Percentiles rank a stretch among this genome's conserved stretches.
phyloP scores from a whole-genome alignment of 2,113 vertebrate species.

The Platysteira castanea region DNA sequence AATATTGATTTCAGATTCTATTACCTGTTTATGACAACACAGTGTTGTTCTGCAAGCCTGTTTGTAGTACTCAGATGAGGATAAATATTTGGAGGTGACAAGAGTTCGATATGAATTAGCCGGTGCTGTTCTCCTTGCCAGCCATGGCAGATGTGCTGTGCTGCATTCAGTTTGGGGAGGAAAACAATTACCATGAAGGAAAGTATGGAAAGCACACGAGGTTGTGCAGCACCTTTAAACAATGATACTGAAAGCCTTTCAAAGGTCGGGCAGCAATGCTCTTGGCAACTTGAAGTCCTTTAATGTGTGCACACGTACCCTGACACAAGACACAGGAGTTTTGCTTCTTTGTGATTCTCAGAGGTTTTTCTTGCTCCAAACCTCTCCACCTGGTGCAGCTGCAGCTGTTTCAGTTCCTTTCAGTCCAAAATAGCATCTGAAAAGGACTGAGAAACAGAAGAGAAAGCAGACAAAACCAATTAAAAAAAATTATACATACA shows the following conservation, averaged over 20 bases:
- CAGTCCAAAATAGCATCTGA: neutral
- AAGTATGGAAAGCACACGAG: neutral
- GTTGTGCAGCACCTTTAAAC: neutral
- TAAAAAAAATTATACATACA: neutral
- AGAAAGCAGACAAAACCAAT: neutral
- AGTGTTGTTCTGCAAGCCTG: neutral
- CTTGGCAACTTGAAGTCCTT: neutral
- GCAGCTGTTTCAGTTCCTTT: neutral
- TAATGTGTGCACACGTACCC: rapidly evolving
- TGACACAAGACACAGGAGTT: neutral
- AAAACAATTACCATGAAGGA: rapidly evolving
- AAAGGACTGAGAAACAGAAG: neutral
- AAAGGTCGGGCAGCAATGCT: neutral
- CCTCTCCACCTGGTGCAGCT: neutral
- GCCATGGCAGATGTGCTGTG: neutral
- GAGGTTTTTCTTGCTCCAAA: neutral
- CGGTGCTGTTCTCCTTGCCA: rapidly evolving
- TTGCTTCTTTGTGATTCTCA: neutral
- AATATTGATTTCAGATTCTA: neutral
- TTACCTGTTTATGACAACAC: neutral
- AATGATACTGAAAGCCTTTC: neutral
- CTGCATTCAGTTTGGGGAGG: neutral
- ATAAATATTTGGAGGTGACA: neutral
- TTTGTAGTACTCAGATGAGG: neutral
- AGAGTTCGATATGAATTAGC: neutral